Percentiles rank a stretch among this genome's conserved stretches.
phyloP scores from a whole-genome alignment of 2,797 vertebrate species.

The Hippopotamyrus pictus region DNA sequence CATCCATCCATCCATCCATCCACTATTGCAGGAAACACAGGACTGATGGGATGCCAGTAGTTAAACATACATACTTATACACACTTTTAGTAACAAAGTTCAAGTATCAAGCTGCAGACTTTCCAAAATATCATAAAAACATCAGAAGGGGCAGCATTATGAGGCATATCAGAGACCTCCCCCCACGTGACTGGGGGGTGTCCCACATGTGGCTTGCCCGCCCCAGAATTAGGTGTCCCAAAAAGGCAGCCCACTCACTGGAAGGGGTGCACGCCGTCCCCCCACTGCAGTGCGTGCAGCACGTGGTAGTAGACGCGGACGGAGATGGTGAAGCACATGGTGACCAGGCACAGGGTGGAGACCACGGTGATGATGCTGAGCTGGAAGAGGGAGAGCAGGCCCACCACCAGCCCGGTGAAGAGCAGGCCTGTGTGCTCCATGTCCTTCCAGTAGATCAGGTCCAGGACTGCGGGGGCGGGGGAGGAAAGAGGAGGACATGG shows the following conservation, averaged over 20 bases:
- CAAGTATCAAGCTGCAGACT: neutral
- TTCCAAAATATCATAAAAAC: neutral
- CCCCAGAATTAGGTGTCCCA: neutral
- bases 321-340: constrained; percentile 74
- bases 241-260: constrained; percentile 61
- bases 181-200: neutral
- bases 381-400: constrained; percentile 78
- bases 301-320: constrained; percentile 75
- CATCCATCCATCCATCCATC: neutral
- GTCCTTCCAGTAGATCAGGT: constrained; percentile 87
- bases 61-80: neutral
- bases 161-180: neutral
- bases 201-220: too few species aligned
- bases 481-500: neutral
- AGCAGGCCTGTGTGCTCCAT: constrained; percentile 68
- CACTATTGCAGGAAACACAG: neutral
- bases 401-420: constrained; percentile 74
- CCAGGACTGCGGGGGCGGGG: constrained; percentile 56
- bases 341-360: constrained; percentile 67
- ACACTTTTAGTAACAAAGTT: neutral
- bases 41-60: neutral
- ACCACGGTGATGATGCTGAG: constrained; percentile 82
- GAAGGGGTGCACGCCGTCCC: constrained; percentile 71
- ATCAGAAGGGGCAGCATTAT: neutral
- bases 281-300: constrained; percentile 66